Conservation (phyloP, 2,113 vertebrate species). For the Orientallactaga bullata region DNA sequence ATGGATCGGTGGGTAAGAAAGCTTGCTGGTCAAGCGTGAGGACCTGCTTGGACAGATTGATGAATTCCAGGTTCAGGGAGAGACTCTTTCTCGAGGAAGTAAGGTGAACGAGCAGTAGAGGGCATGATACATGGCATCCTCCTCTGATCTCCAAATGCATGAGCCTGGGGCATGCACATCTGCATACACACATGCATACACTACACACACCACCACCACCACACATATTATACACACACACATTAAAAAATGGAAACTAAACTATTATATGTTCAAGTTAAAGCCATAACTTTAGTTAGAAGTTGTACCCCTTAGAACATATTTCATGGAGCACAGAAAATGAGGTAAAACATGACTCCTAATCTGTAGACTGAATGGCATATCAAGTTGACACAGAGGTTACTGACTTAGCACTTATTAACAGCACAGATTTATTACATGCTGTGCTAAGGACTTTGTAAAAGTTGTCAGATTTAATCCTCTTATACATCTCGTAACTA, state of each 20-base stretch:
- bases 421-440: background rate
- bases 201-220: no score
- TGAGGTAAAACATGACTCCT: background rate
- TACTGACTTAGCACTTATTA: slow-evolving; percentile 2
- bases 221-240: no score
- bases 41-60: no score
- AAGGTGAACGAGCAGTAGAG: no score
- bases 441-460: background rate
- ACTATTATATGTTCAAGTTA: slow-evolving; percentile 38
- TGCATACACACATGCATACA: no score
- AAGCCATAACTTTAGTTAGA: slow-evolving; percentile 21
- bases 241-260: slow-evolving; percentile 27
- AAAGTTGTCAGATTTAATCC: background rate
- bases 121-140: no score
- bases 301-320: background rate
- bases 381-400: background rate
- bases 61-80: no score
- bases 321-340: background rate
- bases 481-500: background rate
- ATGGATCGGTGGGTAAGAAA: no score
- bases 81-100: no score
- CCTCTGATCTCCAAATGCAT: no score
- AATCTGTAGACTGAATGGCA: background rate
- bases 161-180: no score
- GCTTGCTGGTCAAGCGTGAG: no score